These are phyloP conservation scores for Triplophysa bombifrons DNA, from an alignment of 2,797 vertebrate genomes.

Conservation along the genomic window DNA sequence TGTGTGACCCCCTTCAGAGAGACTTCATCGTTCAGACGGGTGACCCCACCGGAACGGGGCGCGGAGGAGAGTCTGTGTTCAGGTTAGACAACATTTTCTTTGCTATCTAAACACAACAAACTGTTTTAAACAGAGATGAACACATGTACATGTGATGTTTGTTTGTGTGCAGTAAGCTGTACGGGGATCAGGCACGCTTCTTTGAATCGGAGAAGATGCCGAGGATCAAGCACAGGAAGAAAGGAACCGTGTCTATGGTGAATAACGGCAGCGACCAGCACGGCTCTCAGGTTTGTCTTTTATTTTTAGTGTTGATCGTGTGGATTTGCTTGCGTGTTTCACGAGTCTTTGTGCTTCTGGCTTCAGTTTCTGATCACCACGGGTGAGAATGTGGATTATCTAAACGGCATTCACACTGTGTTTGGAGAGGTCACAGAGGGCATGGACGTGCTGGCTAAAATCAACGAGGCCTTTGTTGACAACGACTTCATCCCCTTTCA, in stretches of 20 bases:
- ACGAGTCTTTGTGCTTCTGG: not conserved
- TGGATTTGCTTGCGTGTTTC: not conserved
- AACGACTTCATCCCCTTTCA: slow-evolving; percentile 94
- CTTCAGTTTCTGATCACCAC: slow-evolving; percentile 91
- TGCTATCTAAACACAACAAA: not conserved
- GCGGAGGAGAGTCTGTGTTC: slow-evolving; percentile 93
- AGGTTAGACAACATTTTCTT: slow-evolving; percentile 75
- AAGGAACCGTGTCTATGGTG: slow-evolving; percentile 96
- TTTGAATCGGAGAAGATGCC: slow-evolving; percentile 92
- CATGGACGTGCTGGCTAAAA: slow-evolving; percentile 88
- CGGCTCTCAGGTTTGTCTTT: slow-evolving; percentile 88
- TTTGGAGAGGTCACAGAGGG: slow-evolving; percentile 88
- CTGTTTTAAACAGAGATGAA: too few relatives aligned
- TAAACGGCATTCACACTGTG: slow-evolving; percentile 90
- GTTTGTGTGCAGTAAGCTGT: slow-evolving; percentile 81
- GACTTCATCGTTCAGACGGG: slow-evolving; percentile 96
- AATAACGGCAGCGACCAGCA: slow-evolving; percentile 93
- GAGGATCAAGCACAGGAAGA: slow-evolving; percentile 95
- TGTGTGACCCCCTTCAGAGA: slow-evolving; percentile 76
- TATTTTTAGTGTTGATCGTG: not conserved
- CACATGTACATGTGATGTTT: not conserved
- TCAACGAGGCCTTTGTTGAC: slow-evolving; percentile 95
- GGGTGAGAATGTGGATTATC: slow-evolving; percentile 91
- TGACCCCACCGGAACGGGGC: slow-evolving; percentile 91
- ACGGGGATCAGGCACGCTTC: slow-evolving; percentile 92